Conservation (phyloP, 2,113 vertebrate species). For the Macrotis lagotis region DNA sequence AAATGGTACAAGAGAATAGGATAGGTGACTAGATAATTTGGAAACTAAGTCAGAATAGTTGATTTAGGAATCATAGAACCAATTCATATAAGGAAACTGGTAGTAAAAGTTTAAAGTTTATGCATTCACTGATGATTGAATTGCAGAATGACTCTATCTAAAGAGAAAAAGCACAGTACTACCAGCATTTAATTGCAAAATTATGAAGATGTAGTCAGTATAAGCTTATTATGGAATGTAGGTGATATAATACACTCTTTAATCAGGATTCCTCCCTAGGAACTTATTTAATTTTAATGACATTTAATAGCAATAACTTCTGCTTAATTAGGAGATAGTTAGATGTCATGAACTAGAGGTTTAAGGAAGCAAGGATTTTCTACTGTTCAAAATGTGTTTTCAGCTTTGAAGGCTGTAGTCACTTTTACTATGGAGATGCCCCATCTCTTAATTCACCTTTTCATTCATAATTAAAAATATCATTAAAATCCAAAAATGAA, state of each 20-base stretch:
- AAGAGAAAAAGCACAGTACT: neutral
- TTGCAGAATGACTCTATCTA: neutral
- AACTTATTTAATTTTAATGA: constrained; percentile 4
- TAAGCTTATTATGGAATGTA: neutral
- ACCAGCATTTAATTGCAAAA: neutral
- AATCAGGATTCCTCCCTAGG: neutral
- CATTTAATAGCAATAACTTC: neutral
- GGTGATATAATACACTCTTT: neutral
- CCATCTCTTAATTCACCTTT: neutral
- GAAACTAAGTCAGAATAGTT: neutral
- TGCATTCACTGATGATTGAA: neutral
- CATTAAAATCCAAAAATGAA: neutral
- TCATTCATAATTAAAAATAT: neutral
- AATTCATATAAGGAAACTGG: neutral
- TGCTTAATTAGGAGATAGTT: neutral
- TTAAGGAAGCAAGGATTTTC: neutral
- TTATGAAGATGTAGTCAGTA: neutral
- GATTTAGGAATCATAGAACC: neutral
- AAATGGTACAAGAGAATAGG: neutral
- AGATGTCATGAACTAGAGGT: neutral
- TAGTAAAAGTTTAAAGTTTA: neutral
- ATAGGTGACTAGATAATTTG: neutral
- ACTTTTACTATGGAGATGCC: neutral
- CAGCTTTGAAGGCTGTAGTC: too few relatives aligned
- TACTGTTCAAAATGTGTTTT: neutral